A percentile compares a stretch with the other conserved stretches of the same genome.
phyloP scores from a whole-genome alignment of 2,797 vertebrate species.

The Psittacula derbiana region DNA sequence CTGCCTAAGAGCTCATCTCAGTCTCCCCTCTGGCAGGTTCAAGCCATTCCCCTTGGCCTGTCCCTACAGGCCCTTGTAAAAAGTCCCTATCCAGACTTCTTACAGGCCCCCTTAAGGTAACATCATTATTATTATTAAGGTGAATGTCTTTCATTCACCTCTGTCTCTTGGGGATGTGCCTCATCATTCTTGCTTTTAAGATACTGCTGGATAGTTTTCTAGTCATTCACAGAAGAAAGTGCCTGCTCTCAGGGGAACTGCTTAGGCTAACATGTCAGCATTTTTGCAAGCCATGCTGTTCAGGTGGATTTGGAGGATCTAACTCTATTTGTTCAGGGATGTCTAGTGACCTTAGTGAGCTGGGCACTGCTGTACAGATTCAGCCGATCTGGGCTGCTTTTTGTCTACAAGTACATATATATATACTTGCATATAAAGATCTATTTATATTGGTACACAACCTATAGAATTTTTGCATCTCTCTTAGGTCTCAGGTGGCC shows the following conservation, averaged over 20 bases:
- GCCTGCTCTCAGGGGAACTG: not conserved
- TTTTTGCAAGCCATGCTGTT: not conserved
- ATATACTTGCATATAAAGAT: not conserved
- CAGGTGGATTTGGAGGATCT: slow-evolving; percentile 35
- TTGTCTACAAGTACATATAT: not conserved
- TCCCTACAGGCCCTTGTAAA: not conserved
- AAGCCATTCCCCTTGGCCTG: not conserved
- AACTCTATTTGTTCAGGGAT: slow-evolving; percentile 13
- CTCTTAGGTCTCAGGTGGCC: not conserved
- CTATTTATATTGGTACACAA: not conserved
- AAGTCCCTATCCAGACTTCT: not conserved
- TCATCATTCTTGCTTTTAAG: not conserved
- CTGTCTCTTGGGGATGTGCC: not conserved
- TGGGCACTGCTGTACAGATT: not conserved
- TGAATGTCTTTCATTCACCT: not conserved
- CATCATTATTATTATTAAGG: not conserved
- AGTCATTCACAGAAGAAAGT: not conserved
- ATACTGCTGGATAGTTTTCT: not conserved
- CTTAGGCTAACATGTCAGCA: not conserved
- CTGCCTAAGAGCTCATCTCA: not conserved
- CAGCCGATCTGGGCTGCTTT: not conserved
- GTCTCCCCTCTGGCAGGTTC: not conserved
- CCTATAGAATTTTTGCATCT: not conserved
- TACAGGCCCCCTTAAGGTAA: not conserved
- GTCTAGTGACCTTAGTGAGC: not conserved